Base-by-base conservation (phyloP, 2,113 vertebrate species). In the Leptodactylus fuscus region DNA sequence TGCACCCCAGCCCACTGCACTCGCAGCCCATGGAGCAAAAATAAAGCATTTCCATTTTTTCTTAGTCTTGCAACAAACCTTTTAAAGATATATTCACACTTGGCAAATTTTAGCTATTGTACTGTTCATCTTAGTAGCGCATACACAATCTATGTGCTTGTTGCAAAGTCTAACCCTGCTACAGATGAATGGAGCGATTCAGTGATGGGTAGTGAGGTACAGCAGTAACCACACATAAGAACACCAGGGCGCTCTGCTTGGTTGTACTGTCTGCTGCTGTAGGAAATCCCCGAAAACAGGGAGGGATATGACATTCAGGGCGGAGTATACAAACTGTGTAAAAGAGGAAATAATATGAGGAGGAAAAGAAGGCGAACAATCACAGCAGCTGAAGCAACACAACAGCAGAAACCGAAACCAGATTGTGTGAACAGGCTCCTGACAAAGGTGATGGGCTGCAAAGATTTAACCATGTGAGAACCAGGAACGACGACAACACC, bases 391-490 rank as follows among this genome's bases (percentile, higher is more conserved):
- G 10, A 65, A 65, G 60, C 16, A 65, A 65, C 27, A 32, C 27
- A 36, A n/a, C 18, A 38, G 29, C 20, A 55, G 32, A n/a, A 78
- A 55, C 7, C 27, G 49, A 78, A 78, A 78, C 48, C 9, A 53
- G 8, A n/a, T 24, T 20, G n/a, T 29, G 27, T 13, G 32, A 36
- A 22, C 29, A 2, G 10, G 53, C 20, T 38, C 24, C 20, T 34
- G 22, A 22, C 27, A 38, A 55, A 22, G 75, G 6, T 12, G 9
- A 22, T 24, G n/a, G 36, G 44, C 8, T 22, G 38, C 20, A 1
- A 20, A 36, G 48, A 78, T 24, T 78, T 58, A 78, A 78, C 49
- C 75, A 55, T 55, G 49, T n/a, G 49, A 55, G 20, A 18, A 55
- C 20, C 74, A 22, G 29, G 36, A 27, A 16, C 20, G 22, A 38